These are phyloP conservation scores for Philereme vetulata DNA, from an alignment of 2,888 invertebrate genomes.

Conservation along the genomic window DNA sequence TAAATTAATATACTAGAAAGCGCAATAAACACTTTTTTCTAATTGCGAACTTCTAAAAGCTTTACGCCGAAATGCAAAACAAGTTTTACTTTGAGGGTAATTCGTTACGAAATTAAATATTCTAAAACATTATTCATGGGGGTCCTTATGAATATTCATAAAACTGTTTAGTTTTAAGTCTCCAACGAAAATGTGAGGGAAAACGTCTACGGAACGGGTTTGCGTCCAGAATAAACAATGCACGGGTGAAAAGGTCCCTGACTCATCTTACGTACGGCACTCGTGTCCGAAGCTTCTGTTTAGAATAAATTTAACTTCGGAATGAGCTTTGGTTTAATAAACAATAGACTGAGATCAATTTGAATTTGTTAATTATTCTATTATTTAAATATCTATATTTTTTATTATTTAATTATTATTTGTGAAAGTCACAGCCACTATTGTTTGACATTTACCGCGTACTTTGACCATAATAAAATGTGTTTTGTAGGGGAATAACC, in stretches of 20 bases:
- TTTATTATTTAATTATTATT: constrained; percentile 26
- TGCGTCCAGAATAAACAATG: constrained; percentile 74
- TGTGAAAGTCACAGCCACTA: constrained; percentile 15
- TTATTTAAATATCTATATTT: constrained; percentile 26
- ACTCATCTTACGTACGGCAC: constrained; percentile 67
- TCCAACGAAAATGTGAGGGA: constrained; percentile 61
- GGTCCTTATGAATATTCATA: constrained; percentile 61
- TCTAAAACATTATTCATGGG: constrained; percentile 50
- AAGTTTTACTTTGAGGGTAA: constrained; percentile 39
- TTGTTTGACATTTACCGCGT: constrained; percentile 15
- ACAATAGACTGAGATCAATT: constrained; percentile 48
- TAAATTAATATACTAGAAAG: constrained; percentile 19
- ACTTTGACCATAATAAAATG: not conserved
- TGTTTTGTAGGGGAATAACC: too few relatives aligned
- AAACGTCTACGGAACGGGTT: constrained; percentile 64
- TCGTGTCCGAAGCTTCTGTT: constrained; percentile 64
- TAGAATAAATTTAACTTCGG: constrained; percentile 72
- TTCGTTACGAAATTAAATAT: constrained; percentile 47
- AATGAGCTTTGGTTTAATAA: constrained; percentile 59
- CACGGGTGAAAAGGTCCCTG: constrained; percentile 73
- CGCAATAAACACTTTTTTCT: constrained; percentile 5
- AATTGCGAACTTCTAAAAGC: not conserved
- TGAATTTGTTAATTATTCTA: constrained; percentile 39
- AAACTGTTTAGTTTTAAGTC: constrained; percentile 46
- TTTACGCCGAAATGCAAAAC: constrained; percentile 32